phyloP scores from a whole-genome alignment of 1,140 invertebrate genomes.

The Sitophilus oryzae region DNA sequence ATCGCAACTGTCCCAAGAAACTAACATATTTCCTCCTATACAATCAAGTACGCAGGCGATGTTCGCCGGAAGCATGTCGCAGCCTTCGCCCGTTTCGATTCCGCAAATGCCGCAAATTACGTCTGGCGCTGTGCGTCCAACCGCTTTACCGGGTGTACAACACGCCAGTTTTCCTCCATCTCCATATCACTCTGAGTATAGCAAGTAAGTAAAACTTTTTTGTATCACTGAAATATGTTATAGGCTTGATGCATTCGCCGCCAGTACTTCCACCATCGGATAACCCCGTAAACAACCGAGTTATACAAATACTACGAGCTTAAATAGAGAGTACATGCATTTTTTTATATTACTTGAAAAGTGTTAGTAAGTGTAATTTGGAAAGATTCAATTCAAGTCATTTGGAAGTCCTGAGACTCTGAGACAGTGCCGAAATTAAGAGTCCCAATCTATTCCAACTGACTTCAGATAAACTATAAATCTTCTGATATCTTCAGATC shows the following conservation, averaged over 20 bases:
- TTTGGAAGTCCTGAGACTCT: too few species aligned
- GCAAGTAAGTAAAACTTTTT: slow-evolving; percentile 56
- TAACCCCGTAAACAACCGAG: too few species aligned
- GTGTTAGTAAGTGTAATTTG: too few species aligned
- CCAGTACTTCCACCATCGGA: too few species aligned
- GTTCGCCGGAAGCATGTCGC: slow-evolving; percentile 2
- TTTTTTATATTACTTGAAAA: too few species aligned
- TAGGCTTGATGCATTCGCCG: not conserved
- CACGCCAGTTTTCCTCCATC: slow-evolving; percentile 64
- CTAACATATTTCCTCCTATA: slow-evolving; percentile 28
- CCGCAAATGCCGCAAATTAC: slow-evolving; percentile 44
- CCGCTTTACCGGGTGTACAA: slow-evolving; percentile 47
- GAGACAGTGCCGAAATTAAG: too few species aligned
- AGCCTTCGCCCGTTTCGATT: slow-evolving; percentile 21
- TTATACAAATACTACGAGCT: too few species aligned
- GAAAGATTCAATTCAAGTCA: too few species aligned
- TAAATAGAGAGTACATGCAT: too few species aligned
- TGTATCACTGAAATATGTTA: not conserved
- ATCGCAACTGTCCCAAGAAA: slow-evolving; percentile 53
- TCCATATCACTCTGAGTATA: slow-evolving; percentile 77
- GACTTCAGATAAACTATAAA: too few species aligned
- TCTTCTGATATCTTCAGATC: too few species aligned
- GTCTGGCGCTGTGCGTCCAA: slow-evolving; percentile 41
- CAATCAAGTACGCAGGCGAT: slow-evolving; percentile 15
- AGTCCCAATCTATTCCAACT: too few species aligned